Conservation (phyloP, 2,888 invertebrate species). For the Pteria penguin region DNA sequence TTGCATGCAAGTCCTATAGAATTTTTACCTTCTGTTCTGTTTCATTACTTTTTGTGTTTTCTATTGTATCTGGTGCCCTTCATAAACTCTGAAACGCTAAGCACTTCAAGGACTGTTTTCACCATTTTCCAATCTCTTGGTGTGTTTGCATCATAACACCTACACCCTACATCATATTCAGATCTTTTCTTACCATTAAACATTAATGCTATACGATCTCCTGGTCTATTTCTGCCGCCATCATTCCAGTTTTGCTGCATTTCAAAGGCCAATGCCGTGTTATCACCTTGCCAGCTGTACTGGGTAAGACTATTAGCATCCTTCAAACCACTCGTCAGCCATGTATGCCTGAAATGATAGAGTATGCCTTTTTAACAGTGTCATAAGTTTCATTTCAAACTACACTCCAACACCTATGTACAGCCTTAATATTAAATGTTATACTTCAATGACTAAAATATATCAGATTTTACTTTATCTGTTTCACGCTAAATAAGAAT, state of each 20-base stretch:
- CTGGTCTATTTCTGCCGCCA: neutral
- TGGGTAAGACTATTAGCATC: neutral
- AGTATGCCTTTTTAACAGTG: neutral
- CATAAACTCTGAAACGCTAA: no score
- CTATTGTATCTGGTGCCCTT: no score
- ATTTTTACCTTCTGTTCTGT: no score
- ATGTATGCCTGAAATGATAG: constrained; percentile 42
- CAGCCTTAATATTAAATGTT: no score
- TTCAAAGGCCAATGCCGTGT: constrained; percentile 1
- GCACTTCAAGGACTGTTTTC: no score
- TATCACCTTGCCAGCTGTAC: constrained; percentile 47
- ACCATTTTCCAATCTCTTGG: neutral
- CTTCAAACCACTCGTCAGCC: constrained; percentile 56
- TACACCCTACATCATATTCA: neutral
- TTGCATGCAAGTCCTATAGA: no score
- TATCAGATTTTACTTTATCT: no score
- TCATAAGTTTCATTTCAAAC: no score
- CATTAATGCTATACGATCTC: constrained; percentile 1
- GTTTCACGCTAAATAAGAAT: no score
- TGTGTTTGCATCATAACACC: neutral
- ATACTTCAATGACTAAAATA: no score
- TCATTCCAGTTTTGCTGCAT: constrained; percentile 8
- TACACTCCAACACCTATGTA: no score
- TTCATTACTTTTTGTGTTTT: no score
- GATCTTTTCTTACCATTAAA: constrained; percentile 2